Evolutionary conservation across 1,140 invertebrate genomes (phyloP).

Genomic region (Caenorhabditis brenneri): DNA sequence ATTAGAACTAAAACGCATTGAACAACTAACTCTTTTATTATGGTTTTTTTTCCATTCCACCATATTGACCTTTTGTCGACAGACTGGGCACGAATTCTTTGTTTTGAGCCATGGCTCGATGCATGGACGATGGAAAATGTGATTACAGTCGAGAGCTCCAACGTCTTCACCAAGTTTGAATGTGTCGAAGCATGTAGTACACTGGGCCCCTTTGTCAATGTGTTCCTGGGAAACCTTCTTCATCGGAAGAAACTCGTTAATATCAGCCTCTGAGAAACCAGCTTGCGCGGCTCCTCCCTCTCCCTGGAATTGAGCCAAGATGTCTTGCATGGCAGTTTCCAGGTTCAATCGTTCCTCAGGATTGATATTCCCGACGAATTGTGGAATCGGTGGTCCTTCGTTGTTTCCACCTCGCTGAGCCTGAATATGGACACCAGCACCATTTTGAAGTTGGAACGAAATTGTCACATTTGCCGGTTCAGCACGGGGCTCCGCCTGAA

Average conservation of each 20-base stretch:
- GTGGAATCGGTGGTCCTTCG: not conserved
- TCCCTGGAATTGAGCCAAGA: constrained; percentile 28
- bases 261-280: constrained; percentile 2
- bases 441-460: not conserved
- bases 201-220: constrained; percentile 81
- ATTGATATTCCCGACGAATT: not conserved
- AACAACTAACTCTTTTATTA: not conserved
- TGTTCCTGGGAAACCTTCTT: constrained; percentile 56
- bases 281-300: not conserved
- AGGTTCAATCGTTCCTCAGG: not conserved
- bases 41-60: not conserved
- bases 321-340: not conserved
- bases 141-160: constrained; percentile 84
- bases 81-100: constrained; percentile 57
- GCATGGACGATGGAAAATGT: constrained; percentile 88
- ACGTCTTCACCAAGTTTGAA: constrained; percentile 77
- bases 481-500: not conserved
- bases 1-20: not conserved
- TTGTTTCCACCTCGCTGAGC: not conserved
- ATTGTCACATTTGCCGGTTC: not conserved
- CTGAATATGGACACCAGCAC: constrained; percentile 24
- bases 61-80: constrained; percentile 36
- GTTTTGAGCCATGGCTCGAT: constrained; percentile 86
- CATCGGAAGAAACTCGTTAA: constrained; percentile 45
- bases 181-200: constrained; percentile 93